Conservation (phyloP, 2,888 invertebrate species). For the Chymomyza amoena region DNA sequence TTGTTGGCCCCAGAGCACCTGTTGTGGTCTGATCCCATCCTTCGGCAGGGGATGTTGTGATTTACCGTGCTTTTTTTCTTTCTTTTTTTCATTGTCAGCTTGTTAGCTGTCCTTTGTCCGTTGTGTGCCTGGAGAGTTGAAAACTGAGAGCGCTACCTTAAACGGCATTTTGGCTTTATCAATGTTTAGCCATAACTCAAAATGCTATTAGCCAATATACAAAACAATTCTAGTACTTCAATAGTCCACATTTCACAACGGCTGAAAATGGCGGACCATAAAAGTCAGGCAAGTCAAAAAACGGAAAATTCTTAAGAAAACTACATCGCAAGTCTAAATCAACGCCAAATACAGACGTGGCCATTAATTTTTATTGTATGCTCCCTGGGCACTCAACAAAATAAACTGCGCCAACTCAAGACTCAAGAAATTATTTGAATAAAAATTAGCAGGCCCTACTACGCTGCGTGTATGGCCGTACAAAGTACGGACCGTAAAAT, state of each 20-base stretch:
- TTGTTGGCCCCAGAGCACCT: not conserved
- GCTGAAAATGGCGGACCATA: slow-evolving; percentile 26
- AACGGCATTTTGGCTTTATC: slow-evolving; percentile 39
- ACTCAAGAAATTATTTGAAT: slow-evolving; percentile 56
- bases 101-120: slow-evolving; percentile 33
- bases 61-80: not conserved
- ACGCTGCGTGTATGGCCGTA: not conserved
- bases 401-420: slow-evolving; percentile 1
- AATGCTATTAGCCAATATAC: slow-evolving; percentile 51
- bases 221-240: not conserved
- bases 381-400: slow-evolving; percentile 9
- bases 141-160: slow-evolving; percentile 7
- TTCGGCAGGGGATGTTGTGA: not conserved
- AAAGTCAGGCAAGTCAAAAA: slow-evolving; percentile 29
- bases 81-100: not conserved
- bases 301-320: slow-evolving; percentile 30
- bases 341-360: slow-evolving; percentile 62
- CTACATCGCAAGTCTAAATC: slow-evolving; percentile 52
- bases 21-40: not conserved
- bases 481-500: not conserved
- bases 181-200: slow-evolving; percentile 45
- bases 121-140: slow-evolving; percentile 20
- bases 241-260: not conserved
- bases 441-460: slow-evolving; percentile 61
- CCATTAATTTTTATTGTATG: slow-evolving; percentile 57